Evolutionary conservation across 2,113 vertebrate species (phyloP).

Genomic region (Conger conger): DNA sequence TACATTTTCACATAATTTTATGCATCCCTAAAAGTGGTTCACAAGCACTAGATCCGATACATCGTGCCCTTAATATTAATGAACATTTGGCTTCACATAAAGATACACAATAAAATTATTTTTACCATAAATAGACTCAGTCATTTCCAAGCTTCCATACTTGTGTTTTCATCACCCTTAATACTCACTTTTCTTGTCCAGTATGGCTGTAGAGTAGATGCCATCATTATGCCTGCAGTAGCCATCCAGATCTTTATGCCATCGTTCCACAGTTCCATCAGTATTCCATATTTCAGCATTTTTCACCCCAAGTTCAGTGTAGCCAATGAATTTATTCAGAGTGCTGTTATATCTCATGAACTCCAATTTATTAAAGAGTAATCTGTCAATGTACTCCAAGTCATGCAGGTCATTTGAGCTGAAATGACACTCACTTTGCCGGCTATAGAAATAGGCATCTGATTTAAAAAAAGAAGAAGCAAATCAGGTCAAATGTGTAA

Average conservation of each 20-base stretch:
- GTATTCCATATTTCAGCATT: not conserved
- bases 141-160: no score
- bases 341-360: conserved; percentile 24
- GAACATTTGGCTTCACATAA: no score
- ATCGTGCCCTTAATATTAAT: no score
- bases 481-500: no score
- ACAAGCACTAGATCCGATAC: no score
- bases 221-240: not conserved
- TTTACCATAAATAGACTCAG: no score
- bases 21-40: no score
- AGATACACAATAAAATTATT: no score
- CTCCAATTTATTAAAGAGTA: conserved; percentile 24
- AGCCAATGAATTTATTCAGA: conserved; percentile 34
- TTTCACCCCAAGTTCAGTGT: conserved; percentile 10
- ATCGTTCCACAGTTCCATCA: not conserved
- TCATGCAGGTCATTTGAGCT: conserved; percentile 44
- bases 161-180: not conserved
- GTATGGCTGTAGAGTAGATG: fast-evolving
- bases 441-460: not conserved
- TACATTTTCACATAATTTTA: no score
- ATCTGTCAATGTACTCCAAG: conserved; percentile 30
- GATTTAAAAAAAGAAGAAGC: not conserved
- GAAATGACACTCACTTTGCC: fast-evolving
- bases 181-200: not conserved
- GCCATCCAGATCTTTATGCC: not conserved